phyloP scores from a whole-genome alignment of 1,140 invertebrate species.

The Geopemphigus sp. region DNA sequence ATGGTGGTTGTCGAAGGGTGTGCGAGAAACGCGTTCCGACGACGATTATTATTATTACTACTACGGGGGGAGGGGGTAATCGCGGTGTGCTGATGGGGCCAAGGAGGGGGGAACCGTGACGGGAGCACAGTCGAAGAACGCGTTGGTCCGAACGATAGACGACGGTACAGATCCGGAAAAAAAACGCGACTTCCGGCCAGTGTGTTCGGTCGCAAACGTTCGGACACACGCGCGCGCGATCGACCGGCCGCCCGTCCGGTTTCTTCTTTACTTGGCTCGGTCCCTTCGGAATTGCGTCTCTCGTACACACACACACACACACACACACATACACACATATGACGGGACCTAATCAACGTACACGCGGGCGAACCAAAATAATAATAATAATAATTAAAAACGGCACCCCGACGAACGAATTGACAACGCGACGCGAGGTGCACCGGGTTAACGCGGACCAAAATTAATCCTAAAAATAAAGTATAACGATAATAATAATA shows the following conservation, averaged over 20 bases:
- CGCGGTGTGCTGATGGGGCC: not conserved
- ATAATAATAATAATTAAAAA: slow-evolving; percentile 34
- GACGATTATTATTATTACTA: too few species aligned
- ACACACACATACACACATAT: too few species aligned
- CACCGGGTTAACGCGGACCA: too few species aligned
- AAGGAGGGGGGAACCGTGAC: not conserved
- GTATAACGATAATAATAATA: slow-evolving; percentile 31
- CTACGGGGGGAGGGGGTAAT: not conserved
- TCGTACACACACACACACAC: too few species aligned
- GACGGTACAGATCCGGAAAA: slow-evolving; percentile 32
- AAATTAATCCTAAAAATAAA: slow-evolving; percentile 42
- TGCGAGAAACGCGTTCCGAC: not conserved
- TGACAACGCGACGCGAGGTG: not conserved
- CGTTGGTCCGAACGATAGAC: not conserved
- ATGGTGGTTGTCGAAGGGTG: not conserved
- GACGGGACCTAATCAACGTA: too few species aligned
- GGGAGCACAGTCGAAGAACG: not conserved
- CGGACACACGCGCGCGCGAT: not conserved
- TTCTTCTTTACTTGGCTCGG: too few species aligned
- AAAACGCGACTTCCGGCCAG: slow-evolving; percentile 48
- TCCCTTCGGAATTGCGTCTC: too few species aligned
- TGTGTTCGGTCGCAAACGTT: not conserved
- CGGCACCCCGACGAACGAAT: not conserved
- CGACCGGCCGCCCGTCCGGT: too few species aligned
- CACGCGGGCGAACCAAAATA: not conserved